These are phyloP conservation scores for Chloebia gouldiae DNA, from an alignment of 2,113 vertebrate species.

Conservation along the genomic window DNA sequence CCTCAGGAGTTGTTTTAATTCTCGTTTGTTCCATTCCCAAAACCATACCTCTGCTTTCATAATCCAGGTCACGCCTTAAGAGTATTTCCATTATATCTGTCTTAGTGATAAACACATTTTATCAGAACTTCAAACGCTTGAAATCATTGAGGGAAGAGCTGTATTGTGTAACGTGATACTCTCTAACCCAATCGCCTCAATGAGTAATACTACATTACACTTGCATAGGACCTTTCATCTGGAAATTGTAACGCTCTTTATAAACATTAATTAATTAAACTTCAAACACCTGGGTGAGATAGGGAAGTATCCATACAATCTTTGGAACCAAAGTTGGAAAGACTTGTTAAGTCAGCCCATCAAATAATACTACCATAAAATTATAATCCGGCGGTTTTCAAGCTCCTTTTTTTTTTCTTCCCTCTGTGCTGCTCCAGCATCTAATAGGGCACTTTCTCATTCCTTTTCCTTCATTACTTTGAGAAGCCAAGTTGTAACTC, in stretches of 20 bases:
- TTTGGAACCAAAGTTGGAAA: constrained; percentile 66
- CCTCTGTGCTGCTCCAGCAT: background rate
- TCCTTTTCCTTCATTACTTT: background rate
- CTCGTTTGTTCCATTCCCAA: constrained; percentile 68
- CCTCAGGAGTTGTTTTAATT: constrained; percentile 71
- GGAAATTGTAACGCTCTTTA: constrained; percentile 66
- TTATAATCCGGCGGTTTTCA: constrained; percentile 58
- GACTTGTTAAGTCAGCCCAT: constrained; percentile 62
- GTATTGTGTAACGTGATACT: constrained; percentile 73
- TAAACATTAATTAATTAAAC: constrained; percentile 74
- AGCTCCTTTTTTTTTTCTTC: background rate
- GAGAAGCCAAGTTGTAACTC: background rate
- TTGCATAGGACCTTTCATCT: constrained; percentile 70
- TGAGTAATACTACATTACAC: constrained; percentile 67
- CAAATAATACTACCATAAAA: constrained; percentile 52
- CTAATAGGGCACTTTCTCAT: background rate
- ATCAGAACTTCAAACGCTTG: constrained; percentile 69
- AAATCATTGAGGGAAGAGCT: constrained; percentile 68
- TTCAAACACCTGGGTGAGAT: constrained; percentile 63
- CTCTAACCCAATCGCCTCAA: constrained; percentile 62
- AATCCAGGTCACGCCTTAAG: constrained; percentile 68
- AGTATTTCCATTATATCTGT: constrained; percentile 67
- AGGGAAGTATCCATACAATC: constrained; percentile 62
- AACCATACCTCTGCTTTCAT: constrained; percentile 67
- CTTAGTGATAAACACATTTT: constrained; percentile 67